Conservation (phyloP, 1,140 invertebrate species). For the Drosophila eugracilis region DNA sequence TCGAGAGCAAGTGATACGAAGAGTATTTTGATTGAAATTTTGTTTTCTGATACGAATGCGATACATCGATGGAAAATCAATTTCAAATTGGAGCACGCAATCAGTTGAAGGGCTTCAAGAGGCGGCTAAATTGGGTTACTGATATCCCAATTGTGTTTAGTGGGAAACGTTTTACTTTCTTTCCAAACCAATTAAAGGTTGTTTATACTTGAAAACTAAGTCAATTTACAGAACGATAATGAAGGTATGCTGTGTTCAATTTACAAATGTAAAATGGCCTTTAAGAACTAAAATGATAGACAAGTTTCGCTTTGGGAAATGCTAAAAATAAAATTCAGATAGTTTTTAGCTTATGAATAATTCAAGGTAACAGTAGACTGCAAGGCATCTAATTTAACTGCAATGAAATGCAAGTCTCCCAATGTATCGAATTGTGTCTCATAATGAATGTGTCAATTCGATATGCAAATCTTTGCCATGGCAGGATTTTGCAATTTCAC, state of each 20-base stretch:
- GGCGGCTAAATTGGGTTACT: constrained; percentile 39
- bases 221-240: background rate
- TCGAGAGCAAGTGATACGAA: constrained; percentile 15
- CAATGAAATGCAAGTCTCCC: background rate
- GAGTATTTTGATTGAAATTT: constrained; percentile 55
- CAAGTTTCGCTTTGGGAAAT: too few relatives aligned
- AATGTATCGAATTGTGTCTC: background rate
- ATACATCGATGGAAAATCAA: constrained; percentile 38
- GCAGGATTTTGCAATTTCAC: constrained; percentile 28
- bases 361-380: background rate
- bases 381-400: background rate
- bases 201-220: background rate
- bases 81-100: constrained; percentile 48
- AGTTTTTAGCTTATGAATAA: background rate
- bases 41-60: constrained; percentile 32
- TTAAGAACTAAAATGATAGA: too few relatives aligned
- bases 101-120: constrained; percentile 25
- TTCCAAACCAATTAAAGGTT: background rate
- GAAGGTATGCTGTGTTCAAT: too few relatives aligned
- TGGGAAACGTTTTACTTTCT: background rate
- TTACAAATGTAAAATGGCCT: too few relatives aligned
- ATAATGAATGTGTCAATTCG: constrained; percentile 22
- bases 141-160: constrained; percentile 18
- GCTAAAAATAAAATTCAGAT: too few relatives aligned
- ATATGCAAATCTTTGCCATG: constrained; percentile 27